Evolutionary conservation across 2,113 vertebrate genomes (phyloP), one percentile per base, ranked within the genome.

Genomic region (Gallinago undulata): DNA sequence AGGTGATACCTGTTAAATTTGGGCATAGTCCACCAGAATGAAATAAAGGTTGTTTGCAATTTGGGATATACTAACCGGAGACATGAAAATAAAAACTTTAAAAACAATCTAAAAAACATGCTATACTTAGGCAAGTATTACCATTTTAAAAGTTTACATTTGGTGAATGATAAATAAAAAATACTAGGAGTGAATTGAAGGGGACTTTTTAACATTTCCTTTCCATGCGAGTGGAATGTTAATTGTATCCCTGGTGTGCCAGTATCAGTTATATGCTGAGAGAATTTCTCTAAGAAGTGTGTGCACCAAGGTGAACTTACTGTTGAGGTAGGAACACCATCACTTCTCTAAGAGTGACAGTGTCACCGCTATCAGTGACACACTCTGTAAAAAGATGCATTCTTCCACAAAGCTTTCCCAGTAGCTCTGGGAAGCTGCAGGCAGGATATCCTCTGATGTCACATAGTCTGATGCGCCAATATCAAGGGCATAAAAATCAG

Each of bases 321-420:
- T 82, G 73, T 66, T 68, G 77, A 75, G 48, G 53, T 13, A 63
- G 56, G 62, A 94, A 63, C 37, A 50, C 12, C 0, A 0, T 27
- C 64, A 55, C 31, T 89, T 78, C 33, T 56, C 17, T 37, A 33
- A 41, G 47, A 84, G 51, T 35, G 69, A 59, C n/a, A 47, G 31
- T 22, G 22, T 48, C 87, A 91, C 63, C 0, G 0, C 13, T 68
- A 9, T 45, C 0, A 0, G 69, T 59, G 37, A 70, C 80, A 63
- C 39, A 3, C 41, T 70, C 35, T 50, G 89, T 50, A 57, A 64
- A 89, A 92, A 81, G 37, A 43, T 2, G 2, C 6, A 22, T 19
- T 82, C 56, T 89, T 63, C 81, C 57, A 84, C 23, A 55, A 72
- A 89, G 30, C 64, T 35, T 75, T 51, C 50, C 72, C 33, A 53